Percentiles rank a stretch among this genome's conserved stretches.
phyloP scores from a whole-genome alignment of 2,113 vertebrate genomes.

The Urocitellus parryii region DNA sequence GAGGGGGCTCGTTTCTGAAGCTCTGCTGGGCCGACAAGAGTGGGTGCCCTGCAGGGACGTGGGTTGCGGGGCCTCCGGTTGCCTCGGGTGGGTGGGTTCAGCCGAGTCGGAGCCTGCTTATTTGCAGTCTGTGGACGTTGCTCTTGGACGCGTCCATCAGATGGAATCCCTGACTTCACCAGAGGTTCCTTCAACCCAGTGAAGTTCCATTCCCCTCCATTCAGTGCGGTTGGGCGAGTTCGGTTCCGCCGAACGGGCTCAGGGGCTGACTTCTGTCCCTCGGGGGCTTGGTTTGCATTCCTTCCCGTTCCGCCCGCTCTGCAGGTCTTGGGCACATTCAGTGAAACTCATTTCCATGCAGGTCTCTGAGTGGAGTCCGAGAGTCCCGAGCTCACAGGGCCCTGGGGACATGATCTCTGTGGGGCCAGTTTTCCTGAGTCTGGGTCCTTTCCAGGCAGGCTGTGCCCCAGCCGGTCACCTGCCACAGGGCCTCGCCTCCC shows the following conservation, averaged over 20 bases:
- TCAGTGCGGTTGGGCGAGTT: background rate
- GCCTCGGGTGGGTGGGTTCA: background rate
- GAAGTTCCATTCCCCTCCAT: background rate
- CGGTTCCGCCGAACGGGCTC: background rate
- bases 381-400: background rate
- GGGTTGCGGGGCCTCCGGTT: background rate
- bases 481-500: background rate
- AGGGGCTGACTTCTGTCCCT: background rate
- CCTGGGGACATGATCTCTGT: background rate
- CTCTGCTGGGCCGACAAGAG: background rate
- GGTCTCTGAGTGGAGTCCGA: background rate
- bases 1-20: background rate
- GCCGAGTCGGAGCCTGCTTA: background rate
- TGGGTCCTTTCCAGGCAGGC: fast-evolving
- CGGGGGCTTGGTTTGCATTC: background rate
- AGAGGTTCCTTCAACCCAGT: background rate
- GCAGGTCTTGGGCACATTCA: background rate
- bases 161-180: background rate
- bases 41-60: background rate
- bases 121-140: background rate
- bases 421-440: background rate
- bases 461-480: background rate
- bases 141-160: background rate
- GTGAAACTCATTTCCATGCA: background rate
- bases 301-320: background rate